Base-by-base conservation (phyloP, 1,140 invertebrate species). In the Penaeus japonicus region DNA sequence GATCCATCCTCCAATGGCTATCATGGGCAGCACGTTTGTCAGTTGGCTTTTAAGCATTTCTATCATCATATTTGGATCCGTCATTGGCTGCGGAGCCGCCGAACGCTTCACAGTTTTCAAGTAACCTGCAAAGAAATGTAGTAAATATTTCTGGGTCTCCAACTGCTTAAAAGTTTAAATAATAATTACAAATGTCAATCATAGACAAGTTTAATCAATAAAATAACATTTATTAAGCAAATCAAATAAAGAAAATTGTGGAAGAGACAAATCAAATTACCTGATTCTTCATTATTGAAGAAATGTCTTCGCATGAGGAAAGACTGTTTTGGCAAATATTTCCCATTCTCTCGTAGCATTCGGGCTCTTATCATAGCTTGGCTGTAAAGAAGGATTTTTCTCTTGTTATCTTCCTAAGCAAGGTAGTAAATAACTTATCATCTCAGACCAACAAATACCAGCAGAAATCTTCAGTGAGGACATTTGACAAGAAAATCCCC, bases 21-120 rank as follows among this genome's bases (percentile, higher is more conserved):
- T 98, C 98, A 99, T 99, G 0, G 99, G 99, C 85, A 99, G 93
- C 5, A 99, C 98, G 94, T 99, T 99, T 0, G 98, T 99, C 24
- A 99, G 94, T 94, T 99, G 99, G 65, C 98, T 98, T 93, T 99
- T 99, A 32, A 99, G 93, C 98, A 99, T 99, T 91, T 99, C 99
- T 12, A 97, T 99, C 96, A 99, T 98, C 95, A 99, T 97, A 82
- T 95, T 96, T 1, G 98, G 98, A 94, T 99, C 98, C n/a, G 97
- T 97, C 96, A 98, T 98, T 75, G 97, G 97, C 93, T 98, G 99
- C 93, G 97, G 96, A 4, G 96, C 95, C 32, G 96, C 95, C 4
- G 97, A 95, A 91, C 97, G 94, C 91, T 98, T 98, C 91, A 98
- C 96, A 0, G 96, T 97, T 92, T 97, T 97, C 89, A 99, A 96